Percentiles rank a stretch among this genome's conserved stretches.
phyloP scores from a whole-genome alignment of 2,888 invertebrate species.

The Sepiola atlantica region DNA sequence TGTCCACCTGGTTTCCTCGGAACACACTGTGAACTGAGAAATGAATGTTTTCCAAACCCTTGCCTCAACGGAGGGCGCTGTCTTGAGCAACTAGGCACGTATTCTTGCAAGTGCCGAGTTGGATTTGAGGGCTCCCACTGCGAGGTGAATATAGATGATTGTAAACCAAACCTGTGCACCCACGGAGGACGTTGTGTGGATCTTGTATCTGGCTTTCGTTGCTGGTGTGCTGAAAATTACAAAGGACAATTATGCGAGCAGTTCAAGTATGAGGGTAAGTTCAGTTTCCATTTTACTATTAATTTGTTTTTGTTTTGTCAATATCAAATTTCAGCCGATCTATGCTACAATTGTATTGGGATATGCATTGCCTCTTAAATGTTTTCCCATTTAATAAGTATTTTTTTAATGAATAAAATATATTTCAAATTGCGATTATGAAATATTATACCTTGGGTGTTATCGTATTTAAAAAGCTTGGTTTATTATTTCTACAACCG shows the following conservation, averaged over 20 bases:
- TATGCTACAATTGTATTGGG: too few species aligned
- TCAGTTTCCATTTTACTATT: neutral
- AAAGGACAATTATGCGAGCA: neutral
- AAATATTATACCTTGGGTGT: too few species aligned
- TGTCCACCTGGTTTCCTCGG: constrained; percentile 33
- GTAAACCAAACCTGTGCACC: neutral
- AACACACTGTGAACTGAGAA: neutral
- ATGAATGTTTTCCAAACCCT: constrained; percentile 39
- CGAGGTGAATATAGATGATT: neutral
- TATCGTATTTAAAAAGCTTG: too few species aligned
- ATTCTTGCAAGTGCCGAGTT: neutral
- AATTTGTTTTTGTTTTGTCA: neutral
- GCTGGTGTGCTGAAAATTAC: constrained; percentile 23
- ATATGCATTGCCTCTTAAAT: too few species aligned
- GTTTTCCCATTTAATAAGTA: neutral
- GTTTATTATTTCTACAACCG: neutral
- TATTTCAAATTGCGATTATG: too few species aligned
- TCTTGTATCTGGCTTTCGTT: neutral
- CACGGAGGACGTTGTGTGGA: constrained; percentile 39
- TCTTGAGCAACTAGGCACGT: constrained; percentile 24
- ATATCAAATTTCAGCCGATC: too few species aligned
- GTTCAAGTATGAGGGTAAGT: constrained; percentile 37
- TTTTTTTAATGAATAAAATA: neutral
- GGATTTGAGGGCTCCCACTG: constrained; percentile 23
- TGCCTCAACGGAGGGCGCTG: constrained; percentile 37